A percentile compares a stretch with the other conserved stretches of the same genome.
phyloP scores from a whole-genome alignment of 2,888 invertebrate genomes.

The Muscina levida region DNA sequence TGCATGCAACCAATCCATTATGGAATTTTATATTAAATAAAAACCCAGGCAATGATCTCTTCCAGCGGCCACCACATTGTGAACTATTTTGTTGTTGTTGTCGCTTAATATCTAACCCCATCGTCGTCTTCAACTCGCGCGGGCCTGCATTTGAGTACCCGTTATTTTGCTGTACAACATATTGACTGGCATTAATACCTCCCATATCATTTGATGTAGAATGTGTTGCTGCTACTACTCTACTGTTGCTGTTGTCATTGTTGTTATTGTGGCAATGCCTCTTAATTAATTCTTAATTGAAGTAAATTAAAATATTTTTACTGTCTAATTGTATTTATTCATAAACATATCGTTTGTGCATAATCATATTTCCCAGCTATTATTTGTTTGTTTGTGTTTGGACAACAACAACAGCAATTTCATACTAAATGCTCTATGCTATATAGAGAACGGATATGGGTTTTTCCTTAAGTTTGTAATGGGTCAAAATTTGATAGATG shows the following conservation, averaged over 20 bases:
- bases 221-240: too few relatives aligned
- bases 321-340: constrained; percentile 78
- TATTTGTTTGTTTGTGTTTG: not conserved
- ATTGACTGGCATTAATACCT: constrained; percentile 58
- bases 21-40: constrained; percentile 47
- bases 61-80: not conserved
- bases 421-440: too few relatives aligned
- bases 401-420: not conserved
- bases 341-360: constrained; percentile 73
- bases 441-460: constrained; percentile 37
- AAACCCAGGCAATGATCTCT: constrained; percentile 59
- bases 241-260: not conserved
- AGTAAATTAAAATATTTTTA: constrained; percentile 80
- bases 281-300: constrained; percentile 80
- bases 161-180: constrained; percentile 14
- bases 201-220: constrained; percentile 48
- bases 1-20: constrained; percentile 59
- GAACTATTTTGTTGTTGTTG: not conserved
- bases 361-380: constrained; percentile 29
- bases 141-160: not conserved
- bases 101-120: constrained; percentile 19
- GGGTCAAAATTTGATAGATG: constrained; percentile 56
- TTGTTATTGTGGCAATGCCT: constrained; percentile 53
- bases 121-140: constrained; percentile 12
- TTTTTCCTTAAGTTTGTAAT: constrained; percentile 17